A percentile compares a stretch with the other conserved stretches of the same genome.
phyloP scores from a whole-genome alignment of 2,797 vertebrate genomes.

The Phylloscopus collybita region DNA sequence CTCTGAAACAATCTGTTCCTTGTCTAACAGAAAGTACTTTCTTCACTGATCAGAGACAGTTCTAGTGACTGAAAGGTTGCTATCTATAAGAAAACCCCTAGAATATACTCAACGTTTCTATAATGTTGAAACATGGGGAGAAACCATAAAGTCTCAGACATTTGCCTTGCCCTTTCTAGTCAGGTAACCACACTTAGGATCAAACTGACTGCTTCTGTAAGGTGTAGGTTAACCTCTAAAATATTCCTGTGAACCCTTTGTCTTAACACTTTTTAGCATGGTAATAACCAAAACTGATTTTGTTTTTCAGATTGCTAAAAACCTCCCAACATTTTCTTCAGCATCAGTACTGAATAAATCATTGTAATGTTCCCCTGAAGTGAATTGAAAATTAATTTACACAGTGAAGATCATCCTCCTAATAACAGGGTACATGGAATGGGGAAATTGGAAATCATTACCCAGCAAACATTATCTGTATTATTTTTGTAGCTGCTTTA shows the following conservation, averaged over 20 bases:
- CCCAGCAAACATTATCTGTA: slow-evolving; percentile 89
- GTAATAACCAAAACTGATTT: slow-evolving; percentile 82
- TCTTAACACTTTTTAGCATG: slow-evolving; percentile 36
- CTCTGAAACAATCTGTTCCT: not conserved
- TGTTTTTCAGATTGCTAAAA: slow-evolving; percentile 83
- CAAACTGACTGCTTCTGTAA: not conserved
- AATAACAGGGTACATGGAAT: slow-evolving; percentile 88
- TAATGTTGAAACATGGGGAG: not conserved
- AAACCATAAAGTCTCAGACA: not conserved
- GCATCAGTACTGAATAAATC: slow-evolving; percentile 84
- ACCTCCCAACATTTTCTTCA: slow-evolving; percentile 82
- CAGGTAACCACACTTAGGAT: not conserved
- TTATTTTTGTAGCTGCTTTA: slow-evolving; percentile 86
- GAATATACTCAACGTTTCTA: not conserved
- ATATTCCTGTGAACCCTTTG: not conserved
- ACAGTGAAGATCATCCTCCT: slow-evolving; percentile 86
- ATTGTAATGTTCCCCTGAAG: slow-evolving; percentile 88
- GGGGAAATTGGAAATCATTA: slow-evolving; percentile 93
- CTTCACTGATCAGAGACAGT: not conserved
- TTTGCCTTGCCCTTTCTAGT: not conserved
- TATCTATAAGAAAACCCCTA: not conserved
- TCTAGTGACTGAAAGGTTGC: not conserved
- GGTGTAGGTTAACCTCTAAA: not conserved
- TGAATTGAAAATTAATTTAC: slow-evolving; percentile 94
- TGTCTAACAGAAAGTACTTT: not conserved